A percentile compares a stretch with the other conserved stretches of the same genome.
Conservation (phyloP, 1,140 invertebrate genomes). For the Chelonus insularis region DNA sequence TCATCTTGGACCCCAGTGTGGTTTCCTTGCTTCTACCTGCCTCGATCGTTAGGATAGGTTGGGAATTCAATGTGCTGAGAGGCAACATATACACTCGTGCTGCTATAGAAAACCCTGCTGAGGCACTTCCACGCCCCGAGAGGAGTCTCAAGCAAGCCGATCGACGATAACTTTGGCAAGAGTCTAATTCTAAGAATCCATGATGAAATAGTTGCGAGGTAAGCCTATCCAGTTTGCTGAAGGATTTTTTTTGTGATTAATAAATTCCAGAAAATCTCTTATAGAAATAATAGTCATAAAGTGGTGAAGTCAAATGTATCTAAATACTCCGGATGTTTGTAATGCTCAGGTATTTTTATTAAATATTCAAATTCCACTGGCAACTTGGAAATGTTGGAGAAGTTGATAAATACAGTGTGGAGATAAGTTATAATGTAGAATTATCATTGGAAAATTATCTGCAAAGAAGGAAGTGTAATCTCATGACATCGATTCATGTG, state of each 20-base stretch:
- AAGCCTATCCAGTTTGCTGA: not conserved
- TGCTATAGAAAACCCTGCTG: not conserved
- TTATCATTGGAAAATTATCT: constrained; percentile 1
- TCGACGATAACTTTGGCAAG: constrained; percentile 7
- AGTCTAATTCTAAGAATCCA: constrained; percentile 9
- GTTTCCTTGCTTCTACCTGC: constrained; percentile 21
- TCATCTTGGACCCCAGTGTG: not conserved
- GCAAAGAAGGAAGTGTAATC: not conserved
- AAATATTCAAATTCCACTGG: not conserved
- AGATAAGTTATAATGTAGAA: not conserved
- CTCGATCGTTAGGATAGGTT: constrained; percentile 36
- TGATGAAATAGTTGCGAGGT: not conserved
- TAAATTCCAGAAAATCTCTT: not conserved
- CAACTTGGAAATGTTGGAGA: not conserved
- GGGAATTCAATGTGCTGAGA: constrained; percentile 25
- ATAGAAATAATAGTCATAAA: not conserved
- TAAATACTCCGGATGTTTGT: not conserved
- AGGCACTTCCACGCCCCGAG: constrained; percentile 5
- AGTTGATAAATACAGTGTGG: not conserved
- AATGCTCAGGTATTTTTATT: not conserved
- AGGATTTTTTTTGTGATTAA: constrained; percentile 8
- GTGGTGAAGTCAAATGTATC: not conserved
- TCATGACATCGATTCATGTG: not conserved
- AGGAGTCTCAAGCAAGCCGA: not conserved
- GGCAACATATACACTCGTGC: not conserved